phyloP scores from a whole-genome alignment of 2,797 vertebrate species.

The Iguana delicatissima region DNA sequence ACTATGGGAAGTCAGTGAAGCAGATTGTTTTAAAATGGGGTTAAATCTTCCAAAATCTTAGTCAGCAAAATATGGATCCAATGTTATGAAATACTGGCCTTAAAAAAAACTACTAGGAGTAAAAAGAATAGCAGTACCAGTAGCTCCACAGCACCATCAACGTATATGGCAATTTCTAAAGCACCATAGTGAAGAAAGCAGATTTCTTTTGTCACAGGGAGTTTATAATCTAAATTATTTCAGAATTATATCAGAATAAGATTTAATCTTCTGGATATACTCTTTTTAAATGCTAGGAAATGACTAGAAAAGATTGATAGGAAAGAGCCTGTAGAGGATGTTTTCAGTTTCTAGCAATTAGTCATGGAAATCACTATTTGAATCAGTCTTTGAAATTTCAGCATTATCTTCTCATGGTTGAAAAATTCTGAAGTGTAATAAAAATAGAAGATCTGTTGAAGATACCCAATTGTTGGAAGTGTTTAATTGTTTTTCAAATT shows the following conservation, averaged over 20 bases:
- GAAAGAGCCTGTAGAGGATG: not conserved
- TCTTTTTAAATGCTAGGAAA: not conserved
- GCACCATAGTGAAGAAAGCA: too few relatives aligned
- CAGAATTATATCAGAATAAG: not conserved
- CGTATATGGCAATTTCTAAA: not conserved
- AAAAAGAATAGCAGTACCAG: not conserved
- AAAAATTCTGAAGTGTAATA: not conserved
- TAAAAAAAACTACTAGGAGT: not conserved
- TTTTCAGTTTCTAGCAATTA: not conserved
- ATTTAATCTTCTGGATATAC: not conserved
- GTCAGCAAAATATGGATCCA: not conserved
- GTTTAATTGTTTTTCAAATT: constrained; percentile 28
- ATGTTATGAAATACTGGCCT: not conserved
- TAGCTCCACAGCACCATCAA: not conserved
- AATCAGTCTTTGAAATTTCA: not conserved
- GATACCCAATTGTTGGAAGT: not conserved
- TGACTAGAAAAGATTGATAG: not conserved
- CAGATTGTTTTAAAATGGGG: not conserved
- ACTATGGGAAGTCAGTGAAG: not conserved
- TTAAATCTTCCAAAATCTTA: not conserved
- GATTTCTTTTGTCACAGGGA: not conserved
- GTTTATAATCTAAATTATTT: not conserved
- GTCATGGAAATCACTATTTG: not conserved
- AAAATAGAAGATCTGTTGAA: not conserved
- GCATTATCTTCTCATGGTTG: not conserved